Base-by-base conservation (phyloP, 2,113 vertebrate genomes). In the Tenrec ecaudatus region DNA sequence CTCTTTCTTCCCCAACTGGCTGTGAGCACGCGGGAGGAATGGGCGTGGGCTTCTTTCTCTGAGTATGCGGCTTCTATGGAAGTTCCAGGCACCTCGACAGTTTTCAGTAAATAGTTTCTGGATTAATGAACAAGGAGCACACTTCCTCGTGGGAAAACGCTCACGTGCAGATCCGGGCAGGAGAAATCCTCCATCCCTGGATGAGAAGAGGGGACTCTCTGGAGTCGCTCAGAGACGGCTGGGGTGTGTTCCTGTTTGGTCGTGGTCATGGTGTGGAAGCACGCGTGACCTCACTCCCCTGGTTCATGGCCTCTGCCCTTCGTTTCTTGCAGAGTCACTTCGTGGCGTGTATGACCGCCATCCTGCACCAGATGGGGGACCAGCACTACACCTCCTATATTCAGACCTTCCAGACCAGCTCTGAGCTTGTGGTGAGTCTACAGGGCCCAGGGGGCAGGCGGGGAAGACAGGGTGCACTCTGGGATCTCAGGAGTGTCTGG, bases 281-380 rank as follows among this genome's bases (percentile, higher is more conserved):
- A 33, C n/a, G 7, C 7, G 3, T 4, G 20, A 19, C 29, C 33
- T 14, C 4, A 77, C 25, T 7, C 68, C 36, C 31, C 17, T 31
- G 3, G 9, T 69, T 92, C 64, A 85, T 10, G 2, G 22, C 33
- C 1, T 92, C 40, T 89, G 5, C 90, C 95, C 73, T 20, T 83
- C 88, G 38, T 98, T 96, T 94, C 79, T 98, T 97, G 29, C 94
- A 99, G 99, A 99, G 99, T 96, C 98, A 99, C 92, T 99, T 99
- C 95, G 99, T 99, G 90, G 99, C 99, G 0, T 99, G 99, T 92
- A 99, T 99, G 99, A 99, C 99, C 43, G 99, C 99, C 0, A 99
- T 99, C 95, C 98, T 99, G 90, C 98, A 98, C 95, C 99, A 99
- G 98, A 99, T 99, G 99, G 98, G 96, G 0, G 98, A 99, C 96